Evolutionary conservation across 2,113 vertebrate species (phyloP).

Genomic region (Rhea americana): DNA sequence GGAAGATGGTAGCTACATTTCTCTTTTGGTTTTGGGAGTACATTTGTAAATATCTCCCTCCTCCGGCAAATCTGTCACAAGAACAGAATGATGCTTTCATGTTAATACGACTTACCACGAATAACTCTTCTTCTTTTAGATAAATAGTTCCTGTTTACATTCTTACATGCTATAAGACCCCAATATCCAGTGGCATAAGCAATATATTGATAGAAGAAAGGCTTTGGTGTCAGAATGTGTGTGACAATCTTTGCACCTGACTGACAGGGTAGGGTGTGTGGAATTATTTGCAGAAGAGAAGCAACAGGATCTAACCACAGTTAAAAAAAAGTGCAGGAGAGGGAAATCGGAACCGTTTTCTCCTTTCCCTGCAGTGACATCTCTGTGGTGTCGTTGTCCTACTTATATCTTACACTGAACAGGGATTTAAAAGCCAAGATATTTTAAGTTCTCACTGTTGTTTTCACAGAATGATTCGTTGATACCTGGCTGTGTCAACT

Average conservation of each 20-base stretch:
- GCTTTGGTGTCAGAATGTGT: not conserved
- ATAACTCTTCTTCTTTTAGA: not conserved
- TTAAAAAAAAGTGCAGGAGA: not conserved
- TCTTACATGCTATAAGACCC: not conserved
- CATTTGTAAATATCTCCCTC: slow-evolving; percentile 26
- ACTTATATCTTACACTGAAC: slow-evolving; percentile 37
- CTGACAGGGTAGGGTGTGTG: not conserved
- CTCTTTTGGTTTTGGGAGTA: not conserved
- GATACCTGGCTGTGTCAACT: slow-evolving; percentile 21
- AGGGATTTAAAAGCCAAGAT: slow-evolving; percentile 43
- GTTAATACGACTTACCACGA: not conserved
- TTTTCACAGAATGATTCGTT: slow-evolving; percentile 54
- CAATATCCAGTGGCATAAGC: not conserved
- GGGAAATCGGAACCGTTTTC: not conserved
- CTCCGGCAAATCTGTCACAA: slow-evolving; percentile 31
- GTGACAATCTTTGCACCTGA: not conserved
- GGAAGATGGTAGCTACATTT: not conserved
- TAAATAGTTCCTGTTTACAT: not conserved
- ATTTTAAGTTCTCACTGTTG: slow-evolving; percentile 26
- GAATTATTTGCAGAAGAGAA: not conserved
- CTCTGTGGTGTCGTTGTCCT: slow-evolving; percentile 22
- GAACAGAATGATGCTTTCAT: not conserved
- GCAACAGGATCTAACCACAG: not conserved
- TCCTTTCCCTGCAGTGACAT: not conserved
- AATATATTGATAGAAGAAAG: not conserved